Evolutionary conservation across 2,113 vertebrate species (phyloP).

Genomic region (Elanoides forficatus): DNA sequence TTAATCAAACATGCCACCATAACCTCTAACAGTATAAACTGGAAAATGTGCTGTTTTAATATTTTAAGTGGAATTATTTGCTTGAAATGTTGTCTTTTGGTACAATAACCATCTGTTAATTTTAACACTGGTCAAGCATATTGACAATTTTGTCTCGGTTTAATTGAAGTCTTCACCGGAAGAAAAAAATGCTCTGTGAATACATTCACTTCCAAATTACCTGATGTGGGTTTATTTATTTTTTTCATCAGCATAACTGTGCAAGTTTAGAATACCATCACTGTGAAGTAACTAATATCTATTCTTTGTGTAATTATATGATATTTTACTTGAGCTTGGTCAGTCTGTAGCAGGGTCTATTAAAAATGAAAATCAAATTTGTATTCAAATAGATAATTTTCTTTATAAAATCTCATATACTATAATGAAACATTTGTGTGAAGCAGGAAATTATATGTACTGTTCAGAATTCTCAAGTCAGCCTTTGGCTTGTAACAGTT

Average conservation of each 20-base stretch:
- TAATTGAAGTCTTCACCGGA: not conserved
- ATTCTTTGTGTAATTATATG: not conserved
- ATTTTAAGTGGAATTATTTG: conserved; percentile 49
- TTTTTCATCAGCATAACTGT: not conserved
- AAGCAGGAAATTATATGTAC: not conserved
- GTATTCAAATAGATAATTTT: not conserved
- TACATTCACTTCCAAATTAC: not conserved
- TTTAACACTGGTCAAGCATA: conserved; percentile 20
- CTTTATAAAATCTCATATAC: not conserved
- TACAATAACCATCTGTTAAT: conserved; percentile 29
- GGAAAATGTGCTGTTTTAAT: conserved; percentile 12
- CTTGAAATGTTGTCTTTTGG: conserved; percentile 30
- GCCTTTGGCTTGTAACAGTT: not conserved
- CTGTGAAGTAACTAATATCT: not conserved
- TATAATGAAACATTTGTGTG: not conserved
- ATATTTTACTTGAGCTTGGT: not conserved
- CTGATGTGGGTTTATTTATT: not conserved
- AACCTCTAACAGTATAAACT: conserved; percentile 43
- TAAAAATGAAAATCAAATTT: conserved; percentile 41
- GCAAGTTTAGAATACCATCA: conserved; percentile 37
- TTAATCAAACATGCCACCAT: conserved; percentile 70
- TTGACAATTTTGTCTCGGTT: not conserved
- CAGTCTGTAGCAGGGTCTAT: not conserved
- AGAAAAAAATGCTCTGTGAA: not conserved
- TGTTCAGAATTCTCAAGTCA: not conserved